Conservation (phyloP, 2,113 vertebrate genomes). For the Sinocyclocheilus anophthalmus region DNA sequence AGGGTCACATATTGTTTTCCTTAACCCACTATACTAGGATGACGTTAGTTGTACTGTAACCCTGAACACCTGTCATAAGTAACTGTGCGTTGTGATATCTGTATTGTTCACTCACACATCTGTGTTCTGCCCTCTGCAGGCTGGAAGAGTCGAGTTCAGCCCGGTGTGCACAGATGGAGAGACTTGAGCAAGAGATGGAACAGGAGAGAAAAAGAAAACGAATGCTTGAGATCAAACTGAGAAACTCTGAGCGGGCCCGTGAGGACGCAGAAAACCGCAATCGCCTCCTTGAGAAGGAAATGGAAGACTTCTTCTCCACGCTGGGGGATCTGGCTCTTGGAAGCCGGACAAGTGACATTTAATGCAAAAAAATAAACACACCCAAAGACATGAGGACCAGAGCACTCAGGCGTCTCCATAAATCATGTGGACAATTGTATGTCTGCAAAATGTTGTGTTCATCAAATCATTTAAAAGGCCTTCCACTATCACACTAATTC, state of each 20-base stretch:
- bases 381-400: conserved; percentile 14
- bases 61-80: background rate
- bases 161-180: conserved; percentile 79
- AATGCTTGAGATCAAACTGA: conserved; percentile 91
- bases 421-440: background rate
- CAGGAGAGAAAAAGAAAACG: conserved; percentile 86
- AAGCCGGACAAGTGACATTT: conserved; percentile 71
- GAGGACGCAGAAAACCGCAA: conserved; percentile 91
- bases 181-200: conserved; percentile 87
- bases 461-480: background rate
- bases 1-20: too few species aligned
- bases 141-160: conserved; percentile 84
- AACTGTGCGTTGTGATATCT: background rate
- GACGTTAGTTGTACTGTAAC: too few species aligned
- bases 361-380: conserved; percentile 26
- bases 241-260: conserved; percentile 89
- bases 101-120: background rate
- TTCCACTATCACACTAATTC: background rate
- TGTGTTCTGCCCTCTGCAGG: conserved; percentile 68
- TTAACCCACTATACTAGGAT: too few species aligned
- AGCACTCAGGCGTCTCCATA: conserved; percentile 31
- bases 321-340: conserved; percentile 84
- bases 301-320: conserved; percentile 94
- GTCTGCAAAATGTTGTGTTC: background rate
- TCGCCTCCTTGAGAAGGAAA: conserved; percentile 89